phyloP scores from a whole-genome alignment of 2,888 invertebrate species.

The Mylabris sibirica region DNA sequence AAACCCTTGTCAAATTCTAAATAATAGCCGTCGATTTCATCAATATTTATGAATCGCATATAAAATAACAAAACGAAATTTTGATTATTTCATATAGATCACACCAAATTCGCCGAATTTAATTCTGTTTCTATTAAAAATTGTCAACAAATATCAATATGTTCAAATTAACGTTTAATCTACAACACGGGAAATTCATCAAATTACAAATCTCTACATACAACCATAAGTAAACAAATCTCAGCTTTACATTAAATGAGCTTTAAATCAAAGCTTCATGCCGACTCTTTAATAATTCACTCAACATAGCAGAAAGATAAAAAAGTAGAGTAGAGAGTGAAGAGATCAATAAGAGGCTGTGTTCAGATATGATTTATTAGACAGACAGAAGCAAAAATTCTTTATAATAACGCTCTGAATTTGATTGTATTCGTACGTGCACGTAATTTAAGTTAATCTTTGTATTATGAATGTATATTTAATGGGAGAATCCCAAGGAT shows the following conservation, averaged over 20 bases:
- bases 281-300: background rate
- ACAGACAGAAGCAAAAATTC: background rate
- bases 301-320: too few relatives aligned
- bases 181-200: background rate
- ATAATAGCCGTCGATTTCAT: background rate
- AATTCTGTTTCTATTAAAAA: too few relatives aligned
- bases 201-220: background rate
- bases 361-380: too few relatives aligned
- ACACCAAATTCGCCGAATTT: too few relatives aligned
- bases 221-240: background rate
- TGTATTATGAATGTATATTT: background rate
- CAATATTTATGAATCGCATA: background rate
- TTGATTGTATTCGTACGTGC: background rate
- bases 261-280: background rate
- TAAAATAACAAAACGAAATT: background rate
- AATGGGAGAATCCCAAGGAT: background rate
- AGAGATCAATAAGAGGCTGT: too few relatives aligned
- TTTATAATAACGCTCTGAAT: background rate
- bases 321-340: too few relatives aligned
- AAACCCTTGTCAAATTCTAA: background rate
- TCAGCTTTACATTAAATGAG: background rate
- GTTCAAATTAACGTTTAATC: constrained; percentile 6
- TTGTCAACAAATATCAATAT: too few relatives aligned
- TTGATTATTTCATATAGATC: background rate
- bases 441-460: background rate